phyloP scores from a whole-genome alignment of 2,888 invertebrate genomes.

The Lasius fuliginosus region DNA sequence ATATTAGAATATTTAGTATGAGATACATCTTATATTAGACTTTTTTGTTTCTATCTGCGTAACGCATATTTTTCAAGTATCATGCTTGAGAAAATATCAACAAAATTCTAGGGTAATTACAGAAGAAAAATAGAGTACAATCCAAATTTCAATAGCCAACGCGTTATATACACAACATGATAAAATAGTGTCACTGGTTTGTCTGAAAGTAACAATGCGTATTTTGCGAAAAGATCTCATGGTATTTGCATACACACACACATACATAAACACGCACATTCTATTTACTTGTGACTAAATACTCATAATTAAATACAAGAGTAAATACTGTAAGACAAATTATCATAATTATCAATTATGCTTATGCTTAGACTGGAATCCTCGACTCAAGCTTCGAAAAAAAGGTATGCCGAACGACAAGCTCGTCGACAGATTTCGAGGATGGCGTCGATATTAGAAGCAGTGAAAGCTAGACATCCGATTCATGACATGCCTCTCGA shows the following conservation, averaged over 20 bases:
- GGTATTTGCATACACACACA: background rate
- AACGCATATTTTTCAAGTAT: background rate
- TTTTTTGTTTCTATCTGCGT: background rate
- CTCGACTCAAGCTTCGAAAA: constrained; percentile 68
- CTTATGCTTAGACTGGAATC: constrained; percentile 67
- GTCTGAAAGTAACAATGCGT: background rate
- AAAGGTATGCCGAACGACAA: constrained; percentile 71
- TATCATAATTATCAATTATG: background rate
- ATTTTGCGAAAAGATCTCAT: background rate
- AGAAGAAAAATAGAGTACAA: background rate
- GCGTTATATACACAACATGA: no score
- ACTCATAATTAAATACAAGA: background rate
- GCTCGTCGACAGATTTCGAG: constrained; percentile 52
- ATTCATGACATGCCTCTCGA: constrained; percentile 54
- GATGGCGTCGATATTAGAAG: constrained; percentile 60
- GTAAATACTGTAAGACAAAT: background rate
- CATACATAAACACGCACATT: background rate
- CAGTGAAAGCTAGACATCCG: constrained; percentile 56
- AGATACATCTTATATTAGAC: background rate
- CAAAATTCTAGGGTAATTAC: background rate
- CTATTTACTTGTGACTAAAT: background rate
- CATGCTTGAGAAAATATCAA: background rate
- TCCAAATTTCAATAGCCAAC: background rate
- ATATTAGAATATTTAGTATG: background rate
- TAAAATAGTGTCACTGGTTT: background rate